phyloP scores from a whole-genome alignment of 2,113 vertebrate genomes.

The Strigops habroptila region DNA sequence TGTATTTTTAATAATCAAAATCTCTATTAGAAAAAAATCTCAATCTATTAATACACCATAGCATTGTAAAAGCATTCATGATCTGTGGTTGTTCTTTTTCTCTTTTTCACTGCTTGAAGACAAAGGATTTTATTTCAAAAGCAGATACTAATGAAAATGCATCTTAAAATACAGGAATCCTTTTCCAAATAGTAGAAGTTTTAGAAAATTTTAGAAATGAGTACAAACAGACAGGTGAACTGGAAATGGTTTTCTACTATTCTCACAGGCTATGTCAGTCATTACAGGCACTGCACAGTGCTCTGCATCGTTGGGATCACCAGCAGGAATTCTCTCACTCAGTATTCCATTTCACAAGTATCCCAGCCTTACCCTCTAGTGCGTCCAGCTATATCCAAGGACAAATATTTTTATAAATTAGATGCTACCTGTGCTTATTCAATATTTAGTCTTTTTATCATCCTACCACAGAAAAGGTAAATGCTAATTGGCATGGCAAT shows the following conservation, averaged over 20 bases:
- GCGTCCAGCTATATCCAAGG: not conserved
- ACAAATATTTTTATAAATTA: not conserved
- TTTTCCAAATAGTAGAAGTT: not conserved
- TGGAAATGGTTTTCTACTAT: not conserved
- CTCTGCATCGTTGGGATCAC: not conserved
- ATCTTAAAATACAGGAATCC: not conserved
- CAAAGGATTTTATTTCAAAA: not conserved
- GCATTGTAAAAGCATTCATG: not conserved
- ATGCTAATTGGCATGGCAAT: not conserved
- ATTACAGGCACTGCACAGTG: not conserved
- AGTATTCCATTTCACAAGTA: not conserved
- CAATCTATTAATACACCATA: not conserved
- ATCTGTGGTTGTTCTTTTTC: not conserved
- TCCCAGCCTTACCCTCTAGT: not conserved
- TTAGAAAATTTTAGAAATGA: not conserved
- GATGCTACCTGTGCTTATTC: not conserved
- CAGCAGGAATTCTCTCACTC: not conserved
- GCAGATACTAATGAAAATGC: not conserved
- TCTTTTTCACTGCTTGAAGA: not conserved
- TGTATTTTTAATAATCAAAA: constrained; percentile 65
- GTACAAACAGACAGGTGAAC: not conserved
- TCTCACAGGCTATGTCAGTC: not conserved
- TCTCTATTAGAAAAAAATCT: not conserved
- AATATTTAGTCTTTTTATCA: not conserved
- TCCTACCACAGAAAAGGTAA: not conserved